Conservation (phyloP, 2,888 invertebrate genomes). For the Ctenicera cuprea region DNA sequence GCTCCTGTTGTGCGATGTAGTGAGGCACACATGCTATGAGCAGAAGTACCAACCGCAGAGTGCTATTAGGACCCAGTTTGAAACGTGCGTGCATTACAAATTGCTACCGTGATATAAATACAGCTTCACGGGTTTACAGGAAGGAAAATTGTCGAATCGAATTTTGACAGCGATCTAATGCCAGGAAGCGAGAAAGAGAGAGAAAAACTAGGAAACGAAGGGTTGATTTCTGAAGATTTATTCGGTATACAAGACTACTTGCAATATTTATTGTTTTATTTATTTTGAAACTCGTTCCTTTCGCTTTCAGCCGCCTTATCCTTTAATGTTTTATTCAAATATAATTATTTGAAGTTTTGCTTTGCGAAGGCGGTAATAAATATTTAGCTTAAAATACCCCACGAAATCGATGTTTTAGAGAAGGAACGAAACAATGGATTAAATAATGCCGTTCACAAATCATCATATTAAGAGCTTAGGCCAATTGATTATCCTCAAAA, state of each 20-base stretch:
- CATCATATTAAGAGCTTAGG: conserved; percentile 61
- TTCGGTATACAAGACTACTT: conserved; percentile 34
- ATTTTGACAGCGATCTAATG: conserved; percentile 44
- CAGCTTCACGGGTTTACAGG: conserved; percentile 32
- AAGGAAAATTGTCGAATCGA: conserved; percentile 34
- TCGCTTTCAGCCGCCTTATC: conserved; percentile 16
- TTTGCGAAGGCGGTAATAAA: conserved; percentile 18
- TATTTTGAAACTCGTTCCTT: conserved; percentile 25
- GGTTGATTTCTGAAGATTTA: conserved; percentile 42
- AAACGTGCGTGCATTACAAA: conserved; percentile 58
- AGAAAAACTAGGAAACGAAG: conserved; percentile 21
- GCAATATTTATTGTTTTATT: conserved; percentile 37
- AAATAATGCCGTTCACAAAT: conserved; percentile 57
- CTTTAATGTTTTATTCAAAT: conserved; percentile 42
- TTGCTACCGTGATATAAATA: conserved; percentile 51
- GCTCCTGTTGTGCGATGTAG: conserved; percentile 55
- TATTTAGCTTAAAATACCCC: conserved; percentile 15
- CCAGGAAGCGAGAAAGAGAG: neutral
- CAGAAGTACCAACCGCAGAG: conserved; percentile 55
- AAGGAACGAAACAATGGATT: conserved; percentile 35
- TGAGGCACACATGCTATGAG: conserved; percentile 53
- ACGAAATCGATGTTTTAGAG: conserved; percentile 11
- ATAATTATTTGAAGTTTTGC: conserved; percentile 33
- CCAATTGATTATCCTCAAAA: conserved; percentile 64
- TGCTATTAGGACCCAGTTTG: conserved; percentile 57